Base-by-base conservation (phyloP, 2,888 invertebrate genomes). In the Drosophila ustulata region DNA sequence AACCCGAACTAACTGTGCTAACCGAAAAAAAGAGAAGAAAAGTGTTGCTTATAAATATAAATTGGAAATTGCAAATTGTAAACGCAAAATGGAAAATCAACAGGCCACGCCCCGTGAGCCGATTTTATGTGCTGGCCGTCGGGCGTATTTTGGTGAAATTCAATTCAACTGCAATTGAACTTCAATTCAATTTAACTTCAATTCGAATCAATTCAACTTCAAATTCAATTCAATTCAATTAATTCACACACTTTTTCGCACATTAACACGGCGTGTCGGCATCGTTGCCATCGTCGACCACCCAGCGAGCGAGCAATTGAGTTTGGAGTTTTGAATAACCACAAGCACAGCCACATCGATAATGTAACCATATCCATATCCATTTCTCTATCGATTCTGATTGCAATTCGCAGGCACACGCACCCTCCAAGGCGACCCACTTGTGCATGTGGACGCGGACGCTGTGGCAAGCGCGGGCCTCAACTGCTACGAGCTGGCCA, bases 401-500 rank as follows among this genome's bases (percentile, higher is more conserved):
- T n/a, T 18, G 56, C 76, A 76, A 6, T 75, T 89, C 84, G 80
- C 91, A 96, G 96, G 96, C 78, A 95, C 94, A 88, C 93, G 93
- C 78, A 96, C 96, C 92, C 90, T 93, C 51, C 93, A 93, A 78
- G 95, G 95, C 87, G 93, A 95, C 90, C 94, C 95, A 68, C 93
- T 96, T 75, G 93, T 96, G 72, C 93, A 95, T 73, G 94, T 95
- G 87, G 94, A 95, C 87, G 94, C 94, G 62, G 94, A 94, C 82
- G 93, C 93, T 89, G 93, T 94, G 81, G 93, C 93, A 64, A 92
- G 93, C 87, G 94, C 94, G 72, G 94, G 94, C 70, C 92, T 95
- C 66, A 94, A 94, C 79, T 94, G 94, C 90, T 94, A 94, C 84
- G 95, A 96, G 92, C 93, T 96, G 78, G 95, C 96, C 70, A 94